phyloP scores from a whole-genome alignment of 2,113 vertebrate species.

The Stigmatopora argus region DNA sequence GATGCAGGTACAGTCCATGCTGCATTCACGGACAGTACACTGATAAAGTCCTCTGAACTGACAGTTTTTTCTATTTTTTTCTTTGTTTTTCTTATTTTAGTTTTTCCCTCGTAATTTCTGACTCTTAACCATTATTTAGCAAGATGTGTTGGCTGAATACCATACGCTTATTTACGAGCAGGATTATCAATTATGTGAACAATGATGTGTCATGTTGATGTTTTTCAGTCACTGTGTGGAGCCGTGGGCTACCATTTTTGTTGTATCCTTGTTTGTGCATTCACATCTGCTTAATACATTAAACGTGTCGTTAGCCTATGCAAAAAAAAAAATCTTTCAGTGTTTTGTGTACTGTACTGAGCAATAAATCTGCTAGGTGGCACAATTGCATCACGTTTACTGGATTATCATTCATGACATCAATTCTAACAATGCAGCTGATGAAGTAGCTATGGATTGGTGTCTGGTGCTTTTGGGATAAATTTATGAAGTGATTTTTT shows the following conservation, averaged over 20 bases:
- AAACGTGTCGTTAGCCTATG: slow-evolving; percentile 53
- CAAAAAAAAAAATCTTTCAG: slow-evolving; percentile 49
- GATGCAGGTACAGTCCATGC: slow-evolving; percentile 43
- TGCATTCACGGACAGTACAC: slow-evolving; percentile 38
- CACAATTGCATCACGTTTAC: neutral
- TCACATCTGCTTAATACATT: slow-evolving; percentile 43
- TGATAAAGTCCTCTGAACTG: slow-evolving; percentile 45
- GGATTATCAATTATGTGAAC: slow-evolving; percentile 9
- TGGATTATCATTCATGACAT: neutral
- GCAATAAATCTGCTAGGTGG: neutral
- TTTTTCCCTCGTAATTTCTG: slow-evolving; percentile 30
- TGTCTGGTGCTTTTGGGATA: neutral
- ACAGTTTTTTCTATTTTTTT: slow-evolving; percentile 32
- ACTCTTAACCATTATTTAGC: slow-evolving; percentile 22
- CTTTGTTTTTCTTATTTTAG: slow-evolving; percentile 2
- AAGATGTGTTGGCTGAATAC: slow-evolving; percentile 22
- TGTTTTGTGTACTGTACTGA: neutral
- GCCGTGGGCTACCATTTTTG: slow-evolving; percentile 23
- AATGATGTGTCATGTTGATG: slow-evolving; percentile 9
- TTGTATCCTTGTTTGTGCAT: slow-evolving; percentile 29
- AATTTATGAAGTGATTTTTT: neutral
- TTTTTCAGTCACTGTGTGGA: slow-evolving; percentile 33
- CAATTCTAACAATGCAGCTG: neutral
- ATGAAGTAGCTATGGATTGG: neutral
- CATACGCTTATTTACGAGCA: slow-evolving; percentile 15